Evolutionary conservation across 2,113 vertebrate genomes (phyloP).

Genomic region (Rhineura floridana): DNA sequence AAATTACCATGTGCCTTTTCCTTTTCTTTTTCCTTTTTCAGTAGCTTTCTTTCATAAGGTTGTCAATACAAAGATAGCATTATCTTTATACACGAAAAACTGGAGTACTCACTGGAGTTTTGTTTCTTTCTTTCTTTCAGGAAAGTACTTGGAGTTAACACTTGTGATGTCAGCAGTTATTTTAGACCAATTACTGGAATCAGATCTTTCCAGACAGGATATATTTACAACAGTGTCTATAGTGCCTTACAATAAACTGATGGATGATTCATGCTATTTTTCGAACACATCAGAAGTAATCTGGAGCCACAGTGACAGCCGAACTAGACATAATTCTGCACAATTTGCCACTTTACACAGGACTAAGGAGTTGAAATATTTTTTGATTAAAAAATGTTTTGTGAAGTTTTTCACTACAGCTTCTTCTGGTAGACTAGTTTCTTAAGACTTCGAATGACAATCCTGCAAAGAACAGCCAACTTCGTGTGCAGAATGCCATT

Average conservation of each 20-base stretch:
- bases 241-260: constrained; percentile 58
- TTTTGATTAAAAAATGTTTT: background rate
- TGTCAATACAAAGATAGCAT: background rate
- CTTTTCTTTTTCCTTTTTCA: background rate
- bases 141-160: constrained; percentile 1
- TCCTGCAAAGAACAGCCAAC: background rate
- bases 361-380: background rate
- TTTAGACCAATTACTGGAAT: constrained; percentile 73
- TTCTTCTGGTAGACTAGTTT: background rate
- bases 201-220: constrained; percentile 71
- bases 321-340: background rate
- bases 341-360: background rate
- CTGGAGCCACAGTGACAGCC: constrained; percentile 17
- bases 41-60: background rate
- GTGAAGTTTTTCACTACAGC: background rate
- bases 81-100: background rate
- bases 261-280: constrained; percentile 65
- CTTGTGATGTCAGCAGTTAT: constrained; percentile 62
- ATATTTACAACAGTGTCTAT: constrained; percentile 64
- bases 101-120: constrained; percentile 7
- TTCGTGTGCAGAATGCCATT: background rate
- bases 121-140: background rate
- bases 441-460: background rate
- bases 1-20: background rate
- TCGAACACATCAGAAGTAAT: constrained; percentile 33